Evolutionary conservation across 2,797 vertebrate species (phyloP), one percentile per base, ranked within the genome.

Genomic region (Acropternis orthonyx): DNA sequence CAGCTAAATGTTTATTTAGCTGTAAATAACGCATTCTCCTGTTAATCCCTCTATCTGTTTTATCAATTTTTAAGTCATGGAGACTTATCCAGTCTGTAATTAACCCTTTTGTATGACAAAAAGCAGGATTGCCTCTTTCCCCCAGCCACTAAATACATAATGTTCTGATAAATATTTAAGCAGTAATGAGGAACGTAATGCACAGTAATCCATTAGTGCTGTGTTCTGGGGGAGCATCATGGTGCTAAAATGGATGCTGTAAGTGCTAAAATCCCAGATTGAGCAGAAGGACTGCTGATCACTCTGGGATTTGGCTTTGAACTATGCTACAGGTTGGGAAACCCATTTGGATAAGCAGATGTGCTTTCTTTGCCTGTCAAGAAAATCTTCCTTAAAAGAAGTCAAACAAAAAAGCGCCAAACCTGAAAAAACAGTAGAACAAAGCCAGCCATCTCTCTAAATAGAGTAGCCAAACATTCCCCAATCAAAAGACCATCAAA

Each of bases 111-210:
- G 92, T 85, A 90, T 84, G 92, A 88, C 32, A 54, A 94, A 96
- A 96, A 43, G 83, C 92, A 87, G 67, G 79, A 82, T 89, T 93
- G 85, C 94, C 89, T 97, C 80, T 96, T 72, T 58, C 76, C 93
- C 95, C 75, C 74, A 92, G 96, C 94, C 97, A 94, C 97, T 98
- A 98, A 98, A 98, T 95, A 96, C 98, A 97, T 98, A 98, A 99
- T 98, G 98, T 98, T 97, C 97, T 98, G 98, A 98, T 98, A 98
- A 98, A 99, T 98, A 98, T 99, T 98, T 98, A 98, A 98, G 98
- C 97, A 98, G 97, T 97, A 98, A 98, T 97, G 97, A 98, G 95
- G 97, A 95, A 95, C 51, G 92, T 98, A 98, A 98, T 98, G 98
- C 97, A 97, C 96, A 97, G 94, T 98, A 98, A 98, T 98, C 98